phyloP scores from a whole-genome alignment of 2,888 invertebrate genomes.

The Cheilosia impressa region DNA sequence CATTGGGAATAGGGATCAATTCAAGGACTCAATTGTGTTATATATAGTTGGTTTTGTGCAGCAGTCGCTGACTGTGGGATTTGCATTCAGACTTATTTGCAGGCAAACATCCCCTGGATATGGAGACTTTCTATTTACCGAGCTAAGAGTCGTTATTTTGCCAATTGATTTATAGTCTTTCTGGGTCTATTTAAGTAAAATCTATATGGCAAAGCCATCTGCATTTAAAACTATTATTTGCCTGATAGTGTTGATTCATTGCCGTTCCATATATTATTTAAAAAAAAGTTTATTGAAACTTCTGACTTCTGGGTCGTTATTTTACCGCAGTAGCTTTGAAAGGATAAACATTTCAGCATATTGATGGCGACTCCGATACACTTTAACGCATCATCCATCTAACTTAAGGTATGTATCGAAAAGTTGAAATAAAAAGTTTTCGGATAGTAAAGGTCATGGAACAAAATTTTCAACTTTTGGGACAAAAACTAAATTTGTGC shows the following conservation, averaged over 20 bases:
- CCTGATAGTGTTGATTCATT: neutral
- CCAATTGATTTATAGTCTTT: neutral
- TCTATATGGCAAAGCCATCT: neutral
- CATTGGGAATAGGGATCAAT: conserved; percentile 24
- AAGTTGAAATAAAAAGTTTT: too few species aligned
- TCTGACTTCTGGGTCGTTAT: too few species aligned
- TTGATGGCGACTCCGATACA: too few species aligned
- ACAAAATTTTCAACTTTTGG: too few species aligned
- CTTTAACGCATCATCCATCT: too few species aligned
- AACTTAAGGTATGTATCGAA: too few species aligned
- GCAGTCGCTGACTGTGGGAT: neutral
- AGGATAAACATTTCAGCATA: too few species aligned
- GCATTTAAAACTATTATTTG: neutral
- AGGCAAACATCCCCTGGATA: neutral
- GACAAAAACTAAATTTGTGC: too few species aligned
- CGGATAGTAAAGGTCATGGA: too few species aligned
- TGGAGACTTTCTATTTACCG: neutral
- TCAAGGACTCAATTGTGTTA: conserved; percentile 13
- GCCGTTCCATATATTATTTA: too few species aligned
- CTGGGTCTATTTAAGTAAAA: neutral
- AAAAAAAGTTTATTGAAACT: too few species aligned
- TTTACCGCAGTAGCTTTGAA: too few species aligned
- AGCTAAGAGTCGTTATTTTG: neutral
- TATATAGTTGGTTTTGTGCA: conserved; percentile 7
- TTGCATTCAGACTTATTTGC: conserved; percentile 15